Evolutionary conservation across 2,797 vertebrate species (phyloP).

Genomic region (Rhinatrema bivittatum): DNA sequence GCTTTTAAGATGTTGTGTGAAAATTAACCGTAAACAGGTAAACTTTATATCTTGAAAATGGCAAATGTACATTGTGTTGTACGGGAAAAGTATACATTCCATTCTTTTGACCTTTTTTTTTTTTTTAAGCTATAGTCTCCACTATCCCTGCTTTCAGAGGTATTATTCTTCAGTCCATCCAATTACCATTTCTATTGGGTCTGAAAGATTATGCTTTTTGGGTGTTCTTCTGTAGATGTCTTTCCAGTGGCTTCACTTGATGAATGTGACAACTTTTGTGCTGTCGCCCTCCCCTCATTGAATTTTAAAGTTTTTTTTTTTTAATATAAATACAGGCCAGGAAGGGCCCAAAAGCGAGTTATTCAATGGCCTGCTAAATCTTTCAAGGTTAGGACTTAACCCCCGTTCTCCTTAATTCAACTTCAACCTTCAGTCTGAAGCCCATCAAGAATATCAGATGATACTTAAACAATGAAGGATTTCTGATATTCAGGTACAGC

Average conservation of each 20-base stretch:
- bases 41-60: constrained; percentile 40
- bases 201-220: constrained; percentile 98
- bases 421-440: constrained; percentile 95
- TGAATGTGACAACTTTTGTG: constrained; percentile 99
- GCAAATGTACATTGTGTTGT: constrained; percentile 58
- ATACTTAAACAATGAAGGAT: constrained; percentile 99
- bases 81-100: constrained; percentile 52
- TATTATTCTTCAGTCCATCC: constrained; percentile 77
- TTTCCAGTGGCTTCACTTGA: constrained; percentile 99
- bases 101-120: constrained; percentile 65
- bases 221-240: constrained; percentile 93
- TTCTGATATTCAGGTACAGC: constrained; percentile 98
- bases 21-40: constrained; percentile 49
- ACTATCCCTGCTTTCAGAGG: constrained; percentile 57
- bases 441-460: constrained; percentile 99
- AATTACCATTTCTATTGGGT: constrained; percentile 96
- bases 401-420: constrained; percentile 93
- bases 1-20: constrained; percentile 27
- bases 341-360: constrained; percentile 89
- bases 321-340: constrained; percentile 72
- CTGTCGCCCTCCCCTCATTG: constrained; percentile 83
- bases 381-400: constrained; percentile 99
- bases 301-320: constrained; percentile 88
- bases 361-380: constrained; percentile 98
- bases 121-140: constrained; percentile 75